Evolutionary conservation across 2,797 vertebrate species (phyloP).

Genomic region (Anguilla anguilla): DNA sequence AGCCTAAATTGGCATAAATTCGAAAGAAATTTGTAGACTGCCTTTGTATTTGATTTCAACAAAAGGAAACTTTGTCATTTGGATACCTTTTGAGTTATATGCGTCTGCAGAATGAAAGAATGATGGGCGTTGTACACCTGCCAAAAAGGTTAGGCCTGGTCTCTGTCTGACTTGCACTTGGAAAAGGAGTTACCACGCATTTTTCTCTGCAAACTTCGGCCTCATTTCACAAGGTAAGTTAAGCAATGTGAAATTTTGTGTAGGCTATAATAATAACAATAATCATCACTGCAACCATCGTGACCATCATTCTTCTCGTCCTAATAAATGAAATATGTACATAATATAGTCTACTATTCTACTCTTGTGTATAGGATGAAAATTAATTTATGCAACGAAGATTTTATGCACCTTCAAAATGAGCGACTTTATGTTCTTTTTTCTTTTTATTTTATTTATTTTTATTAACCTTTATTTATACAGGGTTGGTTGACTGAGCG

Average conservation of each 20-base stretch:
- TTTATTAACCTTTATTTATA: too few relatives aligned
- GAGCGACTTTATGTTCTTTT: neutral
- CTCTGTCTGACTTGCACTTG: neutral
- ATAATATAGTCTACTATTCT: neutral
- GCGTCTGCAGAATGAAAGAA: neutral
- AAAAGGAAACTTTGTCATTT: neutral
- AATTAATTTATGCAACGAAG: neutral
- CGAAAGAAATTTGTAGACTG: neutral
- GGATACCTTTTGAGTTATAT: neutral
- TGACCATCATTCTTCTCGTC: neutral
- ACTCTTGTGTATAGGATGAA: neutral
- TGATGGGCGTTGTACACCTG: neutral
- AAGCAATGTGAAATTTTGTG: neutral
- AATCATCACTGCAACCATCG: neutral
- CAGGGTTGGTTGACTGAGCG: too few relatives aligned
- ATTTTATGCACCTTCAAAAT: neutral
- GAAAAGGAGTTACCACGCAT: neutral
- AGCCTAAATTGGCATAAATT: neutral
- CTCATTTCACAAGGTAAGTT: conserved; percentile 1
- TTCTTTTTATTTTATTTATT: neutral
- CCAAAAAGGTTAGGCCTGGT: conserved; percentile 20
- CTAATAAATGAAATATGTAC: neutral
- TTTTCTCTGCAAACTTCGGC: neutral
- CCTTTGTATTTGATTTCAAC: neutral
- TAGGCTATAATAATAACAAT: neutral